phyloP scores from a whole-genome alignment of 2,797 vertebrate species.

The Sternarchorhynchus goeldii region DNA sequence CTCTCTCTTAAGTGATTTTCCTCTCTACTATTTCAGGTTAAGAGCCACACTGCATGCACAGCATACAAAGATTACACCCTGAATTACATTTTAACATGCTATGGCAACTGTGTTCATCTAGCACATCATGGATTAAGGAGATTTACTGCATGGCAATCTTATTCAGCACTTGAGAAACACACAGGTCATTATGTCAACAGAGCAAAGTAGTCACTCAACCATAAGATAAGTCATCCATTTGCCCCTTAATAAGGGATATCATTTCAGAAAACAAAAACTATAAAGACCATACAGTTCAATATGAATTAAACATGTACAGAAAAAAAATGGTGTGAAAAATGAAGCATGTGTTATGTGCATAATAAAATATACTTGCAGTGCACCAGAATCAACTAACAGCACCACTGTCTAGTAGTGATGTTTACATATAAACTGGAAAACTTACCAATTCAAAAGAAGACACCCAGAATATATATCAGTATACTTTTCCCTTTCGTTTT shows the following conservation, averaged over 20 bases:
- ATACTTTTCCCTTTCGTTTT: not conserved
- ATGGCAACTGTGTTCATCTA: slow-evolving; percentile 22
- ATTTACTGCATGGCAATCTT: slow-evolving; percentile 34
- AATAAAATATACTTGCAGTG: not conserved
- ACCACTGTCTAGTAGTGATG: not conserved
- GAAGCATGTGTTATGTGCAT: too few relatives aligned
- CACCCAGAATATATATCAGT: not conserved
- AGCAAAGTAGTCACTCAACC: slow-evolving; percentile 37
- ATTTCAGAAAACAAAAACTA: slow-evolving; percentile 22
- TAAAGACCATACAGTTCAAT: not conserved
- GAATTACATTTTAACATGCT: not conserved
- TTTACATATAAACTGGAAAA: slow-evolving; percentile 25
- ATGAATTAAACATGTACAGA: too few relatives aligned
- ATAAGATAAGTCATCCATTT: slow-evolving; percentile 47
- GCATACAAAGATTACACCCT: slow-evolving; percentile 7
- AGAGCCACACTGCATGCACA: slow-evolving; percentile 1
- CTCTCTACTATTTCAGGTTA: not conserved
- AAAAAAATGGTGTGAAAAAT: too few relatives aligned
- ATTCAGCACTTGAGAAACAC: slow-evolving; percentile 44
- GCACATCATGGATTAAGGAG: slow-evolving; percentile 43
- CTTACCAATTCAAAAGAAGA: slow-evolving; percentile 47
- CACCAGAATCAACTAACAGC: slow-evolving; percentile 15
- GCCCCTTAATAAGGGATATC: slow-evolving; percentile 27
- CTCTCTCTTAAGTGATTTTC: slow-evolving; percentile 4
- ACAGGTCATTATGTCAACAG: slow-evolving; percentile 49